phyloP scores from a whole-genome alignment of 2,113 vertebrate species.

The Narcine bancroftii region DNA sequence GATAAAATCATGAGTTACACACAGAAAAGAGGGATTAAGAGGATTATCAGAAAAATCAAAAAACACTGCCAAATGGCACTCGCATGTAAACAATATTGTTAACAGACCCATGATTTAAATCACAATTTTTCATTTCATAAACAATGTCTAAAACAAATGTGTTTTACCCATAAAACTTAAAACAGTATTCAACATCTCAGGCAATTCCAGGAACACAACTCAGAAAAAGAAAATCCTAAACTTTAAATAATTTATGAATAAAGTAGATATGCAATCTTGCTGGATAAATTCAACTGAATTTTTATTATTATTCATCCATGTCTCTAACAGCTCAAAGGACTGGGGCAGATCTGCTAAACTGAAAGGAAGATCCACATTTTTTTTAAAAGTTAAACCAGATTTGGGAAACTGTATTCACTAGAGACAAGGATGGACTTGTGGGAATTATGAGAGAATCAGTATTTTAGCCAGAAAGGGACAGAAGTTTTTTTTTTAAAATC shows the following conservation, averaged over 20 bases:
- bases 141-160: neutral
- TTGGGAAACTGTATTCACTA: neutral
- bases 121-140: neutral
- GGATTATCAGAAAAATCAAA: neutral
- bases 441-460: neutral
- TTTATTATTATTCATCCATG: neutral
- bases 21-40: constrained; percentile 1
- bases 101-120: neutral
- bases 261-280: neutral
- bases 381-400: neutral
- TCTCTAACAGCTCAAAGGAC: neutral
- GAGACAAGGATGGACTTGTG: neutral
- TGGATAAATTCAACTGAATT: neutral
- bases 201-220: neutral
- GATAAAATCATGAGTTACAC: constrained; percentile 9
- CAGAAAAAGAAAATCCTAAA: neutral
- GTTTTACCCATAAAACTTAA: neutral
- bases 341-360: neutral
- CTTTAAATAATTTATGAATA: neutral
- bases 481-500: neutral
- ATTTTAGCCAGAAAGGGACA: neutral
- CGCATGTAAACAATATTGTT: neutral
- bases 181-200: neutral
- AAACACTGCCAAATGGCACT: neutral
- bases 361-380: neutral